phyloP scores from a whole-genome alignment of 2,113 vertebrate species.

The Brachyhypopomus gauderio region DNA sequence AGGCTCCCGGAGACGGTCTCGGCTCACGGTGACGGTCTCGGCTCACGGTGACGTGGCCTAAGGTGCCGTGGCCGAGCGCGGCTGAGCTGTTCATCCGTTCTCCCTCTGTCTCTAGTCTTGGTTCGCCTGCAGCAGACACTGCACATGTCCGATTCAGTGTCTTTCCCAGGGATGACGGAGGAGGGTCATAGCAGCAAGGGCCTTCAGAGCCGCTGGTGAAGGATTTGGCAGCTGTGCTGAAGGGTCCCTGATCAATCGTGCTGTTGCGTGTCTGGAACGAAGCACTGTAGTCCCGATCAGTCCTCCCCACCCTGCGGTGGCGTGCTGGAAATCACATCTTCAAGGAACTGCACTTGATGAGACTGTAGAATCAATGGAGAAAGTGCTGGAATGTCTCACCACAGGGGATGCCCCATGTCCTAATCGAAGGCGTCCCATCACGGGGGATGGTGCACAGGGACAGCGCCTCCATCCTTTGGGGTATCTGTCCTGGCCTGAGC shows the following conservation, averaged over 20 bases:
- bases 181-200: conserved; percentile 24
- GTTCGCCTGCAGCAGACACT: background rate
- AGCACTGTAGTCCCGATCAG: conserved; percentile 57
- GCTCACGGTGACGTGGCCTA: no score
- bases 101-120: background rate
- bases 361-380: conserved; percentile 75
- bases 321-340: conserved; percentile 78
- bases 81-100: background rate
- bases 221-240: conserved; percentile 39
- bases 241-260: conserved; percentile 67
- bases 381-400: conserved; percentile 18
- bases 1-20: no score
- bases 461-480: conserved; percentile 40
- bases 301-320: conserved; percentile 55
- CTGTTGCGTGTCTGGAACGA: conserved; percentile 61
- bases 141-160: conserved; percentile 18
- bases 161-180: conserved; percentile 53
- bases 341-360: conserved; percentile 77
- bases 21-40: no score
- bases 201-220: background rate
- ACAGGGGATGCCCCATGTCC: conserved; percentile 53
- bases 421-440: conserved; percentile 68
- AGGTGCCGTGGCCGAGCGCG: no score
- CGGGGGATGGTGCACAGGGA: conserved; percentile 39
- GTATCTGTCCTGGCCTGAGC: conserved; percentile 18